Base-by-base conservation (phyloP, 2,113 vertebrate species). In the Hemichromis elongatus region DNA sequence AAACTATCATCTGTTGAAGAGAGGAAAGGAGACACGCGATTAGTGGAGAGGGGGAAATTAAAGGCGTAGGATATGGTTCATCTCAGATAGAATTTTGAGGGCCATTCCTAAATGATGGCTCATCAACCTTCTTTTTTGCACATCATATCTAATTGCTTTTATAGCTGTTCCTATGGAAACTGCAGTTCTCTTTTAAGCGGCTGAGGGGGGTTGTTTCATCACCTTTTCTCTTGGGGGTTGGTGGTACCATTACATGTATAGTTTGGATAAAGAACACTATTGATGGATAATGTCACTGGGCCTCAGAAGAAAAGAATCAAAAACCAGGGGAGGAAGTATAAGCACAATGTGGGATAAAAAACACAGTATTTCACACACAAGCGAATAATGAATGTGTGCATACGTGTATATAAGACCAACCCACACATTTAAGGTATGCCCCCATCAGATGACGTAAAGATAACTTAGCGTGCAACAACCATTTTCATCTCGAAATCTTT, bases 111-210 rank as follows among this genome's bases (percentile, higher is more conserved):
- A 93, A 91, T 83, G 88, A 95, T 88, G 84, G 89, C 68, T 95
- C 92, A 95, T 95, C 93, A 93, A 86, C 91, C 86, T 55, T 63
- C 73, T 88, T 90, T 92, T 92, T 80, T 35, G 83, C 26, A 40
- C 55, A 33, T 89, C 86, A 86, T 78, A 82, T 92, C 87, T 95
- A 95, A 96, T 96, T 95, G 93, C 92, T 93, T 94, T 95, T 92
- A 95, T 90, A 96, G 91, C 81, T 68, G 95, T 95, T 96, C 90
- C 96, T 94, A 96, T 96, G 95, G 96, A 93, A 95, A 96, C 95
- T 83, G 87, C 86, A 83, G 87, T 89, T 93, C 81, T 92, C 91
- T 91, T 94, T 93, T 88, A 91, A 93, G 92, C 88, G 91, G 89
- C 82, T 87, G 84, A 87, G 84, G 88, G 86, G 86, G 85, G 81